Conservation (phyloP, 2,797 vertebrate genomes). For the Emys orbicularis region DNA sequence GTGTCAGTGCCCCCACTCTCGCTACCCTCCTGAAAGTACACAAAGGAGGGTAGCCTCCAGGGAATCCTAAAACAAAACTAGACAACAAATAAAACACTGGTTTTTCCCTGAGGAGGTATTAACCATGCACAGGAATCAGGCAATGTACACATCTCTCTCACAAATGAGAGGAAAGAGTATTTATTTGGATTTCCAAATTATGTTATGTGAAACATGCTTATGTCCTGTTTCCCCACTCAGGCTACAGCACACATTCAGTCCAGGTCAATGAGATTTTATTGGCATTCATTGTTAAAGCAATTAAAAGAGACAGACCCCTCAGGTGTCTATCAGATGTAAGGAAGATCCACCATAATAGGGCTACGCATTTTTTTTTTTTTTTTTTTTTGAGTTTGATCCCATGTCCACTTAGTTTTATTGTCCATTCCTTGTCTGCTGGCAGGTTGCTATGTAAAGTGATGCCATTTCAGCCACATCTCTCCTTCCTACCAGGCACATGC, state of each 20-base stretch:
- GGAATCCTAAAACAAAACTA: conserved; percentile 35
- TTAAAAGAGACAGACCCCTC: not conserved
- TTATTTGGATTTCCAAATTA: not conserved
- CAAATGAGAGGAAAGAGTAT: not conserved
- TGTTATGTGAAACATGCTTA: not conserved
- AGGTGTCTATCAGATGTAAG: not conserved
- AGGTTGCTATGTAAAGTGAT: not conserved
- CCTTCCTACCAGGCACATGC: not conserved
- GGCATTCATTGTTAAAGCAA: not conserved
- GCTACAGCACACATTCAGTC: conserved; percentile 8
- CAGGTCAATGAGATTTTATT: conserved; percentile 25
- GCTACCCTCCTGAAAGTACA: conserved; percentile 30
- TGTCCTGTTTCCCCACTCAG: conserved; percentile 15
- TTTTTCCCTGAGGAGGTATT: conserved; percentile 36
- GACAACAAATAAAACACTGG: conserved; percentile 26
- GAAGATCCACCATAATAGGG: not conserved
- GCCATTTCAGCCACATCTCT: not conserved
- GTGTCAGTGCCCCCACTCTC: rapidly evolving
- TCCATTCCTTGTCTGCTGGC: not conserved
- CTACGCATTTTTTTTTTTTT: too few relatives aligned
- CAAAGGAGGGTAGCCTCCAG: not conserved
- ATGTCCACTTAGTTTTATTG: not conserved
- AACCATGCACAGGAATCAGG: not conserved
- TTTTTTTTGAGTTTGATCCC: not conserved
- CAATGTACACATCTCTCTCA: conserved; percentile 28